phyloP scores from a whole-genome alignment of 1,140 invertebrate genomes.

The Pogonus chalceus region DNA sequence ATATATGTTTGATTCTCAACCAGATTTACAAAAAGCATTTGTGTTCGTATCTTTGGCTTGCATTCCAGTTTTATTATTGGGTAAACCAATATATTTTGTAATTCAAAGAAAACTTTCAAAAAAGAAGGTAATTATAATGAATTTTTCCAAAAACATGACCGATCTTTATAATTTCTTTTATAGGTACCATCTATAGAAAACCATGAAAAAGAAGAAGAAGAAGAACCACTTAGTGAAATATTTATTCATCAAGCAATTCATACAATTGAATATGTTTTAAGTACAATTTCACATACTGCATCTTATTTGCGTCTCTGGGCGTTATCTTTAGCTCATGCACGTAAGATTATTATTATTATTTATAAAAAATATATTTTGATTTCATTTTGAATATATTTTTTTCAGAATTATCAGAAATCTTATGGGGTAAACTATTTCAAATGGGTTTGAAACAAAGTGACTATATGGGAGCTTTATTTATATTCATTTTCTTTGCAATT shows the following conservation, averaged over 20 bases:
- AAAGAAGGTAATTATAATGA: conserved; percentile 11
- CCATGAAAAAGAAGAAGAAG: conserved; percentile 44
- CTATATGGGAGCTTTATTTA: conserved; percentile 47
- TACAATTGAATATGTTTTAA: conserved; percentile 93
- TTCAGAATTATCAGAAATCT: conserved; percentile 81
- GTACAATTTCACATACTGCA: conserved; percentile 92
- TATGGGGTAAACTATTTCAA: conserved; percentile 78
- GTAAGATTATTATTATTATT: conserved; percentile 53
- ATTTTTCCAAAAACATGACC: not conserved
- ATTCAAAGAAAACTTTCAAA: conserved; percentile 24
- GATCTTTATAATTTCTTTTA: too few species aligned
- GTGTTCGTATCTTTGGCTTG: conserved; percentile 68
- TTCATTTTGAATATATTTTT: conserved; percentile 15
- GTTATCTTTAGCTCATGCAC: conserved; percentile 86
- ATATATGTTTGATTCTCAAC: conserved; percentile 67
- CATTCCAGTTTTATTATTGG: conserved; percentile 86
- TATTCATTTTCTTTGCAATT: conserved; percentile 70
- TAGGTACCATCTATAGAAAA: not conserved
- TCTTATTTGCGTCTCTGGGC: conserved; percentile 96
- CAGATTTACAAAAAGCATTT: conserved; percentile 57
- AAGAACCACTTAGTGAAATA: conserved; percentile 72
- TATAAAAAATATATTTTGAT: not conserved
- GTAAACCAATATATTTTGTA: conserved; percentile 74
- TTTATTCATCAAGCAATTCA: conserved; percentile 92
- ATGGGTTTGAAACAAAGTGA: conserved; percentile 52